Base-by-base conservation (phyloP, 2,113 vertebrate genomes). In the Carassius carassius region DNA sequence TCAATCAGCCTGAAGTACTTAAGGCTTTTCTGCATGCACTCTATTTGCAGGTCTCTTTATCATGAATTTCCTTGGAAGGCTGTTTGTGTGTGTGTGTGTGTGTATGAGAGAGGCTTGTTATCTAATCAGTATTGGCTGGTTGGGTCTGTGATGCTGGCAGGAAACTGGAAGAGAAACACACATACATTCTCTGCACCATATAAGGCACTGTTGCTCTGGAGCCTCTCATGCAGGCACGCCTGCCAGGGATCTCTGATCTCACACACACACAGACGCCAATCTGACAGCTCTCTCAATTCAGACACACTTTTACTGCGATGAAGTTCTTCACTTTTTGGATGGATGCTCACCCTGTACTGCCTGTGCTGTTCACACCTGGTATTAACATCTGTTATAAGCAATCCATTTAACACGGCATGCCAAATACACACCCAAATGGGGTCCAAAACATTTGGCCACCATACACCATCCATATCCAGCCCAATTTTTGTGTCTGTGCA, bases 121-220 rank as follows among this genome's bases (percentile, higher is more conserved):
- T 96, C 94, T 96, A 96, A 97, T 97, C 95, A 94, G 54, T 41
- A 14, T 90, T 89, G 89, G 91, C 92, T 91, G 93, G 87, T 87
- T 88, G 89, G 92, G 87, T 90, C 88, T 88, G 90, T 91, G 89
- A 91, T 32, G 82, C 87, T 92, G 95, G 94, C 91, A 91, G 88
- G 32, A 76, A 91, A 89, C 91, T 91, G 74, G 69, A 75, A 86
- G 86, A 89, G 84, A 91, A 85, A 85, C 86, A 90, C 89, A 84
- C 89, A 84, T 89, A 91, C 86, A 29, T 91, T 86, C 90, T 87
- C 86, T 81, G 86, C 87, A 90, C 94, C 94, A 92, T 95, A 93
- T 92, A 94, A 89, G 94, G 93, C 89, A 81, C 75, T 86, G 77
- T 85, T 37, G 83, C 72, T 88, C 88, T 84, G 47, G 3, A 51